These are phyloP conservation scores for Macrochelys suwanniensis DNA, from an alignment of 2,797 vertebrate species.

Conservation along the genomic window DNA sequence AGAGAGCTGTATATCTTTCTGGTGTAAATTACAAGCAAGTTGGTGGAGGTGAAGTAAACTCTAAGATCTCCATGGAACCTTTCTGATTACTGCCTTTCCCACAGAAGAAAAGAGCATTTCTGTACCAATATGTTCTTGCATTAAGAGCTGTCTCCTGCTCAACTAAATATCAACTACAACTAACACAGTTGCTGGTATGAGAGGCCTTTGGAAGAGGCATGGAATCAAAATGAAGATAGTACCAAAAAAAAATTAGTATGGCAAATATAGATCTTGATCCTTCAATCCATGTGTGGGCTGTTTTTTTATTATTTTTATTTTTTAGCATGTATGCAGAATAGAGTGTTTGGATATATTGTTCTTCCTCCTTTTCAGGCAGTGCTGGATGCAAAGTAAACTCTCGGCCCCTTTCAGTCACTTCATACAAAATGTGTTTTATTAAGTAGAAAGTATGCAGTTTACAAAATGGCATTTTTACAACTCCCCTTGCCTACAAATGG, in stretches of 20 bases:
- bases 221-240: background rate
- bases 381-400: background rate
- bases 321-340: background rate
- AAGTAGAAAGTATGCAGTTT: conserved; percentile 39
- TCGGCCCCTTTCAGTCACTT: background rate
- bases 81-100: accelerated
- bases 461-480: conserved; percentile 38
- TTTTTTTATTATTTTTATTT: background rate
- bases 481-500: conserved; percentile 10
- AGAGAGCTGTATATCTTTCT: background rate
- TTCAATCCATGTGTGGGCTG: background rate
- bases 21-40: background rate
- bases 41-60: background rate
- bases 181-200: background rate
- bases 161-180: background rate
- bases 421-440: background rate
- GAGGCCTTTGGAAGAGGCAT: background rate
- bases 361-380: background rate
- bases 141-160: background rate
- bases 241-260: background rate
- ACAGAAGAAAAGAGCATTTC: accelerated
- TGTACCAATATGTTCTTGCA: background rate
- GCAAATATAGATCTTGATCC: background rate
- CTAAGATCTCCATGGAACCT: background rate
- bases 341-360: background rate